phyloP scores from a whole-genome alignment of 2,797 vertebrate genomes.

The Neosilurus hyrtlii region DNA sequence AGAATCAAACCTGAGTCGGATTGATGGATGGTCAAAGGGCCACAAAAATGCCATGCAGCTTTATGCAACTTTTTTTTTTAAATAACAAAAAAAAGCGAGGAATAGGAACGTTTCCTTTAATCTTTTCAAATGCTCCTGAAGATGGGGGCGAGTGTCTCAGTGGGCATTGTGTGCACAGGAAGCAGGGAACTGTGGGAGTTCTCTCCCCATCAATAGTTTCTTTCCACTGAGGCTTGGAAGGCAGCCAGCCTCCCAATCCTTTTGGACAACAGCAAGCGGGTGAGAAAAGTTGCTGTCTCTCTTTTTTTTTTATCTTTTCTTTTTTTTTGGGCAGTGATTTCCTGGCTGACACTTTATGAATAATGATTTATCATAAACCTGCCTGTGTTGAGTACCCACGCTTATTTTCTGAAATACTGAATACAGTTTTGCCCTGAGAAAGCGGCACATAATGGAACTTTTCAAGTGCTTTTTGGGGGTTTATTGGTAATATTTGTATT shows the following conservation, averaged over 20 bases:
- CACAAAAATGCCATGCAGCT: slow-evolving; percentile 39
- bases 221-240: slow-evolving; percentile 65
- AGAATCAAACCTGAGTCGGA: slow-evolving; percentile 16
- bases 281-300: slow-evolving; percentile 32
- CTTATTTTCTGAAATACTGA: slow-evolving; percentile 40
- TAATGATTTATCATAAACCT: slow-evolving; percentile 61
- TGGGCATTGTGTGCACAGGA: slow-evolving; percentile 66
- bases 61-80: slow-evolving; percentile 39
- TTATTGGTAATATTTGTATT: slow-evolving; percentile 15
- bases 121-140: slow-evolving; percentile 57
- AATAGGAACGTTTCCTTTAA: slow-evolving; percentile 28
- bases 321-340: slow-evolving; percentile 44
- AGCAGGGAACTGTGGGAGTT: slow-evolving; percentile 70
- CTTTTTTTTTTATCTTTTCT: slow-evolving; percentile 2
- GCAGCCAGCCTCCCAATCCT: slow-evolving; percentile 59
- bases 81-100: background rate
- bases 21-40: slow-evolving; percentile 11
- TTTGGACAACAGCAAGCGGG: slow-evolving; percentile 51
- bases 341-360: slow-evolving; percentile 57
- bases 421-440: slow-evolving; percentile 6
- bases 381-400: slow-evolving; percentile 22
- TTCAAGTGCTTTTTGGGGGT: background rate
- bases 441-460: slow-evolving; percentile 27
- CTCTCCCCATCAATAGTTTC: slow-evolving; percentile 69
- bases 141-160: slow-evolving; percentile 61